Conservation (phyloP, 1,140 invertebrate species). For the Dufourea novaeangliae region DNA sequence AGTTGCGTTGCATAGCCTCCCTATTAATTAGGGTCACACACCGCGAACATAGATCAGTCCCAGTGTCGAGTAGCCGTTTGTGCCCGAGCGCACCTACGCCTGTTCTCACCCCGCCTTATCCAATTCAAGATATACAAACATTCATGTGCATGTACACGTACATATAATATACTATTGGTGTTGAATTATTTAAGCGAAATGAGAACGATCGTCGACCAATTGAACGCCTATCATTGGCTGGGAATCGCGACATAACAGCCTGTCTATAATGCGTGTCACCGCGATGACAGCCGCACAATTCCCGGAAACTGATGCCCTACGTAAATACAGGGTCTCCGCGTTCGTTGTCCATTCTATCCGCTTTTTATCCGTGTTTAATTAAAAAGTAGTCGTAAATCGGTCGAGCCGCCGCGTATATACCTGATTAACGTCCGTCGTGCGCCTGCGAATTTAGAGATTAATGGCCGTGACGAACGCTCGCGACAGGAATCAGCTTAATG, state of each 20-base stretch:
- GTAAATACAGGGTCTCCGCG: conserved; percentile 56
- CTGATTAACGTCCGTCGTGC: conserved; percentile 64
- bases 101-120: conserved; percentile 24
- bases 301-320: conserved; percentile 54
- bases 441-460: conserved; percentile 65
- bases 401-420: conserved; percentile 55
- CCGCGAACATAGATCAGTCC: conserved; percentile 76
- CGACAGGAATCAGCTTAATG: conserved; percentile 62
- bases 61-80: conserved; percentile 59
- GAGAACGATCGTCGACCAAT: neutral
- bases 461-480: conserved; percentile 48
- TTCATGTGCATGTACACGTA: neutral
- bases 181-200: neutral
- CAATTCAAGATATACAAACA: neutral
- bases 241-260: neutral
- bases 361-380: conserved; percentile 65
- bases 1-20: conserved; percentile 79
- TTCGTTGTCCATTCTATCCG: conserved; percentile 28
- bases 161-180: conserved; percentile 1
- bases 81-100: conserved; percentile 31
- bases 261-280: conserved; percentile 24
- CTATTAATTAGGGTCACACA: conserved; percentile 81
- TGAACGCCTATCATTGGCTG: neutral
- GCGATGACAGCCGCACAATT: conserved; percentile 6
- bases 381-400: conserved; percentile 63